Conservation (phyloP, 2,888 invertebrate genomes). For the Microchrysa polita region DNA sequence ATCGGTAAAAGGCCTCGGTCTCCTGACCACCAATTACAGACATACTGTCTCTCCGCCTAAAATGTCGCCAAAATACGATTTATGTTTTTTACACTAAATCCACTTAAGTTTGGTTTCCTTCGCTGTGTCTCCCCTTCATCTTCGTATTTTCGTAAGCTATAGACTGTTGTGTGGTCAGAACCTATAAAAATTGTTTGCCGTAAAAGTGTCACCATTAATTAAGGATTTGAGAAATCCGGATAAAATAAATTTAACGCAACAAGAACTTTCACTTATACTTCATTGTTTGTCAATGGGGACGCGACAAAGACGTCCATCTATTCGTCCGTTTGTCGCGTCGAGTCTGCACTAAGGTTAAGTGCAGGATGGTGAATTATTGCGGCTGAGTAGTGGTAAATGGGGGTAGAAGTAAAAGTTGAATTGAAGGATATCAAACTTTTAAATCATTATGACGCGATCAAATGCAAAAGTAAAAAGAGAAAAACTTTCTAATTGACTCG, state of each 20-base stretch:
- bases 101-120: slow-evolving; percentile 22
- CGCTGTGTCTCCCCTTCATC: too few relatives aligned
- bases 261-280: slow-evolving; percentile 1
- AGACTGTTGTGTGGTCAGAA: slow-evolving; percentile 44
- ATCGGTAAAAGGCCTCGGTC: too few relatives aligned
- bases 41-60: neutral
- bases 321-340: too few relatives aligned
- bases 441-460: slow-evolving; percentile 19
- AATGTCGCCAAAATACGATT: neutral
- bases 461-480: neutral
- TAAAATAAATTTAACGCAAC: slow-evolving; percentile 40
- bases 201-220: slow-evolving; percentile 43
- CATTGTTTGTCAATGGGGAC: neutral
- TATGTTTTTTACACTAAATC: slow-evolving; percentile 38
- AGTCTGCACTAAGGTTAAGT: slow-evolving; percentile 26
- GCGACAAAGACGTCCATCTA: too few relatives aligned
- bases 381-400: too few relatives aligned
- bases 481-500: too few relatives aligned
- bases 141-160: slow-evolving; percentile 33
- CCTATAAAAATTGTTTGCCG: slow-evolving; percentile 39
- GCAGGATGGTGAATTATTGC: slow-evolving; percentile 25
- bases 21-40: too few relatives aligned
- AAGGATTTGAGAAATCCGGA: slow-evolving; percentile 34
- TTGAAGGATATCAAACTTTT: slow-evolving; percentile 24
- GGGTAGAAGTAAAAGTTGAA: neutral